Percentiles rank a stretch among this genome's conserved stretches.
These are phyloP conservation scores for Rutpela maculata DNA, from an alignment of 2,888 invertebrate species.

Conservation along the genomic window DNA sequence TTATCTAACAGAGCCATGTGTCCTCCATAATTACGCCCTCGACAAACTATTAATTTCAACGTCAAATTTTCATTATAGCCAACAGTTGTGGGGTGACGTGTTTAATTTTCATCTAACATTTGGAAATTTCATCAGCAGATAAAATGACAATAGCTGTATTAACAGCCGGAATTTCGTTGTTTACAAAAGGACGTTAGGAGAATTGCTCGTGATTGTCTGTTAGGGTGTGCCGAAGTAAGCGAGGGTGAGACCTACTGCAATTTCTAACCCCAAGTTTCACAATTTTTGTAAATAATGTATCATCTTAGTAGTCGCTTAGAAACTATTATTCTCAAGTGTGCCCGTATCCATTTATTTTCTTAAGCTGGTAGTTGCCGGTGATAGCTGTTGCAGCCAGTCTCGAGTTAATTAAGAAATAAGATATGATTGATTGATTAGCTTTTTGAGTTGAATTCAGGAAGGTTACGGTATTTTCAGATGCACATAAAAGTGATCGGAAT, in stretches of 20 bases:
- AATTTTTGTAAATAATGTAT: conserved; percentile 38
- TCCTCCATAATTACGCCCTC: conserved; percentile 14
- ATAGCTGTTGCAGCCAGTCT: conserved; percentile 1
- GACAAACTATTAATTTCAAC: conserved; percentile 18
- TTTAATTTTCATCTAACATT: conserved; percentile 39
- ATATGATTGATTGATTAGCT: not conserved
- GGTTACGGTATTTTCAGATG: not conserved
- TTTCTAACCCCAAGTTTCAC: conserved; percentile 28
- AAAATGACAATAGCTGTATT: conserved; percentile 52
- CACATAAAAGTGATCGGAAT: not conserved
- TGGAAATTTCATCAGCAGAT: conserved; percentile 52
- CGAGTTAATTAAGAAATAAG: not conserved
- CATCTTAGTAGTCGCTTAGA: conserved; percentile 29
- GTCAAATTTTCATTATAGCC: conserved; percentile 25
- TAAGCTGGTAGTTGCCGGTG: not conserved
- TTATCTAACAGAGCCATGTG: not conserved
- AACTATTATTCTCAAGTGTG: conserved; percentile 21
- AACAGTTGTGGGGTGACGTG: conserved; percentile 24
- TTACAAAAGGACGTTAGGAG: conserved; percentile 57
- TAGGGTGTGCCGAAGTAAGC: conserved; percentile 44
- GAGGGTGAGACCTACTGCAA: conserved; percentile 45
- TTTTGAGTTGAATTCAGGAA: not conserved
- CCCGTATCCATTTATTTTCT: conserved; percentile 17
- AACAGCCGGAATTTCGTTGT: conserved; percentile 56
- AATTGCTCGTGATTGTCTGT: conserved; percentile 59